phyloP scores from a whole-genome alignment of 2,797 vertebrate species.

The Phyllotis vaccarum region DNA sequence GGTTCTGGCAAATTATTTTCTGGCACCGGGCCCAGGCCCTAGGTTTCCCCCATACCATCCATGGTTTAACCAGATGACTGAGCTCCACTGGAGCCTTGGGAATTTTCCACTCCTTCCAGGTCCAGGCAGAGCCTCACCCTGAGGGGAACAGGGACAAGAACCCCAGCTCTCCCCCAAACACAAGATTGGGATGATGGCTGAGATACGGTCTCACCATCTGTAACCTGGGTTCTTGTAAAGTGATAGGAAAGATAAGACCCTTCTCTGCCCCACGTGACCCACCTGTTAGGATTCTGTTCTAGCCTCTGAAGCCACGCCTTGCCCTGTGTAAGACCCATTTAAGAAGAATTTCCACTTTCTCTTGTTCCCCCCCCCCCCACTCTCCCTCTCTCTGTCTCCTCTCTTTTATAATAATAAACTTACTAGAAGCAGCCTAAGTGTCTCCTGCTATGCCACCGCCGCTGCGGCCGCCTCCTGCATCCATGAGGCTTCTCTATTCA shows the following conservation, averaged over 20 bases:
- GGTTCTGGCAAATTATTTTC: neutral
- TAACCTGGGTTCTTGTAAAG: neutral
- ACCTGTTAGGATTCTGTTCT: no score
- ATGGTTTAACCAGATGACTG: neutral
- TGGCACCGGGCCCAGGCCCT: neutral
- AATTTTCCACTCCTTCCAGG: neutral
- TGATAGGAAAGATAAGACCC: neutral
- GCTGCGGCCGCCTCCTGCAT: no score
- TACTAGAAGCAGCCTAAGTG: no score
- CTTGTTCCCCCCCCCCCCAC: no score
- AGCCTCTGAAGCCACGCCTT: no score
- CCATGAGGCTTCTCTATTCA: no score
- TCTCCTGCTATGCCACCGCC: no score
- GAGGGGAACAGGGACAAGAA: rapidly evolving
- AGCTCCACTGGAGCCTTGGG: neutral
- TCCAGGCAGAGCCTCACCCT: neutral
- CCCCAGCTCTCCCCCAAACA: neutral
- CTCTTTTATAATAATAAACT: no score
- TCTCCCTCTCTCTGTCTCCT: no score
- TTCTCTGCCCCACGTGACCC: neutral
- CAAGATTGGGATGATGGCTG: neutral
- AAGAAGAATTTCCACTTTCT: no score
- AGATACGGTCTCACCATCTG: neutral
- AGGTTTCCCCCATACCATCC: neutral
- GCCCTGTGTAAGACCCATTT: no score